phyloP scores from a whole-genome alignment of 2,797 vertebrate genomes.

The Karalla daura region DNA sequence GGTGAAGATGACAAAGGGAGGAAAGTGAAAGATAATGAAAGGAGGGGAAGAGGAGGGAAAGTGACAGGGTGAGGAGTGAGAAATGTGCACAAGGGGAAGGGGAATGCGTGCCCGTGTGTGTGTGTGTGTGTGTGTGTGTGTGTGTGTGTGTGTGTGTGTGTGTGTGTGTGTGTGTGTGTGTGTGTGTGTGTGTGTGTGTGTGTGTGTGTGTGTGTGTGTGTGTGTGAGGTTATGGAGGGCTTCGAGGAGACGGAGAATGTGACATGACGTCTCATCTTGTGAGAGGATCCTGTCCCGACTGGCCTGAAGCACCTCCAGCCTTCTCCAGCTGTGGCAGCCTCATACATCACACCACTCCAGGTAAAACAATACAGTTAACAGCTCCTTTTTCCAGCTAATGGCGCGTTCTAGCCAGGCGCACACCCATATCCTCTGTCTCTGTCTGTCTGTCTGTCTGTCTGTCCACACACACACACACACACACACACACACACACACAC shows the following conservation, averaged over 20 bases:
- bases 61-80: constrained; percentile 65
- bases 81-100: constrained; percentile 40
- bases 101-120: constrained; percentile 4
- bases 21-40: constrained; percentile 52
- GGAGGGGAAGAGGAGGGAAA: constrained; percentile 40
- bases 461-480: constrained; percentile 25
- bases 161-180: constrained; percentile 4
- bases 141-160: constrained; percentile 18
- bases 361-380: constrained; percentile 60
- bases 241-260: constrained; percentile 72
- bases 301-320: constrained; percentile 69
- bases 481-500: constrained; percentile 20
- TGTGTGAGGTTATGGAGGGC: constrained; percentile 39
- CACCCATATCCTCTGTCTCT: constrained; percentile 36
- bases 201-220: constrained; percentile 26
- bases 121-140: constrained; percentile 36
- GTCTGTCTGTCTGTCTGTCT: too few species aligned
- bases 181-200: constrained; percentile 28
- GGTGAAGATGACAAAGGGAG: constrained; percentile 38
- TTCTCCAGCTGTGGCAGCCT: constrained; percentile 49
- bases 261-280: constrained; percentile 79
- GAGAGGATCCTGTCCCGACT: constrained; percentile 76
- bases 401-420: constrained; percentile 31
- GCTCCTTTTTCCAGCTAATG: constrained; percentile 18
- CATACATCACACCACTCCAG: constrained; percentile 54